Base-by-base conservation (phyloP, 2,888 invertebrate genomes). In the Nephrotoma flavescens region DNA sequence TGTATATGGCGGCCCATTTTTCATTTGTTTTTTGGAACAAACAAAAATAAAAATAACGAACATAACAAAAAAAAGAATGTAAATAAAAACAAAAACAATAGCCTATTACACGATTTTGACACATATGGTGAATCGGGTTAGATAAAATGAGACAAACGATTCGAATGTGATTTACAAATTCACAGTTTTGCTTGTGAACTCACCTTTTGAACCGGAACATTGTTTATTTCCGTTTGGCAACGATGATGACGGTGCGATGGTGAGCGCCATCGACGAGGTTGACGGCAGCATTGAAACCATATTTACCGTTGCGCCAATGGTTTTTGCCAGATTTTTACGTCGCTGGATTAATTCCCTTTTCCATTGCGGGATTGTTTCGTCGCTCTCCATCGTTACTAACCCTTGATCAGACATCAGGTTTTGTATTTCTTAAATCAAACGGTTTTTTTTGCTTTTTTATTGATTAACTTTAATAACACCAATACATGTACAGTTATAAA, bases 261-360 rank as follows among this genome's bases (percentile, higher is more conserved):
- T 31, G 71, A 71, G 9, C 12, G 41, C 12, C 47, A 41, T 12
- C 11, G 44, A 44, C 6, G 85, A 85, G 11, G 52, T 45, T 52
- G 47, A 86, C n/a, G 84, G 84, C 41, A 84, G n/a, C 15, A 84
- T 42, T 42, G 84, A 85, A 85, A 44, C 42, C 85, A 85, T 44
- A 42, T 85, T 42, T 11, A 85, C 44, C 52, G 41, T 86, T 42
- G 87, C 88, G 87, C 89, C 89, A 88, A 89, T 88, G 83, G 90
- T 91, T 88, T 91, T 91, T 87, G 91, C 89, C 87, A 92, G 90
- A 89, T 91, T 90, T 88, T 91, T 91, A 87, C 95, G 94, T 86
- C 96, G 93, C 91, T 95, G 94, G 91, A 96, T 95, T 91, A 96
- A 93, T 92, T 96, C 96, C 90, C 95, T 94, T 92, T 96, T 96